These are phyloP conservation scores for Melanotaenia trifasciata DNA, from an alignment of 2,797 vertebrate species.

Conservation along the genomic window DNA sequence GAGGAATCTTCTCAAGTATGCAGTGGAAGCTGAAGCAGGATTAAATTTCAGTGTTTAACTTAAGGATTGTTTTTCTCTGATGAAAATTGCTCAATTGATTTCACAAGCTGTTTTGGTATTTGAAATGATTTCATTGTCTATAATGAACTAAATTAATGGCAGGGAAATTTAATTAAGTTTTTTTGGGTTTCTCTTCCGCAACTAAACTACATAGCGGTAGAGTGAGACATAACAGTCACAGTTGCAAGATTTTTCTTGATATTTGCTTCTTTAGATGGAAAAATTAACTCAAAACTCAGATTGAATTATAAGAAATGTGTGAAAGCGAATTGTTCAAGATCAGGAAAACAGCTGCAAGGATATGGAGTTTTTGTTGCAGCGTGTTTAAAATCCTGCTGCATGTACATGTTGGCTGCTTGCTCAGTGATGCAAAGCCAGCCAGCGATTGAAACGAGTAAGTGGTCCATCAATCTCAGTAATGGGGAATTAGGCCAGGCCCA, in stretches of 20 bases:
- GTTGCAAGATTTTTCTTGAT: neutral
- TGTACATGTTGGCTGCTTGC: constrained; percentile 10
- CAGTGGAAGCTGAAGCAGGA: neutral
- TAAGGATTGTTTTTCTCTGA: too few relatives aligned
- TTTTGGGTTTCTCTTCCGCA: neutral
- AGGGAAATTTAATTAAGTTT: neutral
- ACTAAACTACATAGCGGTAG: too few relatives aligned
- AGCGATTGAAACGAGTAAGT: constrained; percentile 17
- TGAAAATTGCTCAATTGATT: neutral
- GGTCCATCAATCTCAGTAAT: constrained; percentile 67
- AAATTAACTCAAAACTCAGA: neutral
- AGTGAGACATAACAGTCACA: too few relatives aligned
- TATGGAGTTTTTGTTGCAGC: constrained; percentile 6
- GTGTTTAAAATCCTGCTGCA: constrained; percentile 27
- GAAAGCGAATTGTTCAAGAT: constrained; percentile 5
- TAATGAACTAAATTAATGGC: neutral
- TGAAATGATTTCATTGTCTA: neutral
- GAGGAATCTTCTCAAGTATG: neutral
- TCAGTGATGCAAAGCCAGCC: constrained; percentile 34
- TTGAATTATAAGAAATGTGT: too few relatives aligned
- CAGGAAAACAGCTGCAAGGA: constrained; percentile 17
- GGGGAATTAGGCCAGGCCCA: constrained; percentile 61
- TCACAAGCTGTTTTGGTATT: neutral
- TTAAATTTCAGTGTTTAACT: too few relatives aligned
- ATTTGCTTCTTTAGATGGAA: neutral